These are phyloP conservation scores for Aegithalos caudatus DNA, from an alignment of 2,113 vertebrate genomes.

Conservation along the genomic window DNA sequence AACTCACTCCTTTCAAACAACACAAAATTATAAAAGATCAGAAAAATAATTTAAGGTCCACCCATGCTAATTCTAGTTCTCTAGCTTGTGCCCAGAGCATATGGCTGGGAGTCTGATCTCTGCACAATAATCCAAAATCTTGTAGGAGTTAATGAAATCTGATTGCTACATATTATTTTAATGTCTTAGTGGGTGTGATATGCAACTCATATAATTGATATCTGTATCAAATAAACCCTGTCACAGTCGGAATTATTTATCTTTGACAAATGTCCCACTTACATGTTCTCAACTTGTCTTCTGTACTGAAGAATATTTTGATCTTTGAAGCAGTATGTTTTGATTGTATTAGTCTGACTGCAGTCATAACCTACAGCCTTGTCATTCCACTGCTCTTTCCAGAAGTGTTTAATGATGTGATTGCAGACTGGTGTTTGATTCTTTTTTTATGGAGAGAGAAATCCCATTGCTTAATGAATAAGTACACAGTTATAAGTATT, in stretches of 20 bases:
- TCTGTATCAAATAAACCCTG: background rate
- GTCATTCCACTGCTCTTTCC: background rate
- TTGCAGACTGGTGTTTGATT: background rate
- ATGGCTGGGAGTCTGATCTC: background rate
- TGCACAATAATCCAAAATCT: background rate
- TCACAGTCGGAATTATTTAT: background rate
- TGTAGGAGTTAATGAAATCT: conserved; percentile 4
- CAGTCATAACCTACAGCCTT: background rate
- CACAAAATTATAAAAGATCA: background rate
- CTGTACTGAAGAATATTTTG: background rate
- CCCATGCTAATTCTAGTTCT: background rate
- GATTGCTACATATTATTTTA: background rate
- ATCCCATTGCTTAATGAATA: background rate
- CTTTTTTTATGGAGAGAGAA: background rate
- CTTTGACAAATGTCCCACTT: background rate
- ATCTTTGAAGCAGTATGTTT: background rate
- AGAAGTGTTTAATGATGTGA: background rate
- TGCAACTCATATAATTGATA: background rate
- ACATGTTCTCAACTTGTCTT: background rate
- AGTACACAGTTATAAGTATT: background rate
- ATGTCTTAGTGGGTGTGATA: background rate
- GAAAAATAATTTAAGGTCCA: background rate
- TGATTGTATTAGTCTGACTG: background rate
- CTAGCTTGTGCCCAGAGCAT: background rate
- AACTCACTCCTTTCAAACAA: background rate